Conservation (phyloP, 1,140 invertebrate species). For the Drosophila neocordata region DNA sequence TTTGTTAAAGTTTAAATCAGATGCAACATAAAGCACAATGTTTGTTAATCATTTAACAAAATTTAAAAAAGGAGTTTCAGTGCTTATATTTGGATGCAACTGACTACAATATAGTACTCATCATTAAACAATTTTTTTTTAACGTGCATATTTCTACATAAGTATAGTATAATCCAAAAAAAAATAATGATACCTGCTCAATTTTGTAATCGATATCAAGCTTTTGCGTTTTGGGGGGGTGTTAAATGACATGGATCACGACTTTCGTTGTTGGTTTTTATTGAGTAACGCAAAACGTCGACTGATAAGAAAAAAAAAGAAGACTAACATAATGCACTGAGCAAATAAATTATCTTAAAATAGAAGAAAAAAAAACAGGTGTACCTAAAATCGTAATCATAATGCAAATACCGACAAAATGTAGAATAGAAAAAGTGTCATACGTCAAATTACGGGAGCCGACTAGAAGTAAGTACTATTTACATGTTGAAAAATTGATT, state of each 20-base stretch:
- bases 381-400: slow-evolving; percentile 60
- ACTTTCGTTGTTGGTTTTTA: not conserved
- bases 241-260: slow-evolving; percentile 7
- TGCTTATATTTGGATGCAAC: too few relatives aligned
- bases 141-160: too few relatives aligned
- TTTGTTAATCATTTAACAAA: too few relatives aligned
- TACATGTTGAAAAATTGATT: not conserved
- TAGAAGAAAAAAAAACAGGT: not conserved
- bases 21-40: too few relatives aligned
- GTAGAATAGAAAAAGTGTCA: not conserved
- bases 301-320: slow-evolving; percentile 9
- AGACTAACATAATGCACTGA: slow-evolving; percentile 15
- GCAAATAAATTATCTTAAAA: slow-evolving; percentile 9
- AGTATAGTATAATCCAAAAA: not conserved
- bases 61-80: too few relatives aligned
- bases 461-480: slow-evolving; percentile 1
- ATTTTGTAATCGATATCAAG: not conserved
- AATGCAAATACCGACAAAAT: slow-evolving; percentile 53
- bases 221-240: not conserved
- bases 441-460: not conserved
- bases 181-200: not conserved
- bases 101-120: not conserved
- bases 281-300: not conserved
- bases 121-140: not conserved
- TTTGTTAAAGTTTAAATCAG: too few relatives aligned